These are phyloP conservation scores for Melanostoma scalare DNA, from an alignment of 2,888 invertebrate genomes.

Conservation along the genomic window DNA sequence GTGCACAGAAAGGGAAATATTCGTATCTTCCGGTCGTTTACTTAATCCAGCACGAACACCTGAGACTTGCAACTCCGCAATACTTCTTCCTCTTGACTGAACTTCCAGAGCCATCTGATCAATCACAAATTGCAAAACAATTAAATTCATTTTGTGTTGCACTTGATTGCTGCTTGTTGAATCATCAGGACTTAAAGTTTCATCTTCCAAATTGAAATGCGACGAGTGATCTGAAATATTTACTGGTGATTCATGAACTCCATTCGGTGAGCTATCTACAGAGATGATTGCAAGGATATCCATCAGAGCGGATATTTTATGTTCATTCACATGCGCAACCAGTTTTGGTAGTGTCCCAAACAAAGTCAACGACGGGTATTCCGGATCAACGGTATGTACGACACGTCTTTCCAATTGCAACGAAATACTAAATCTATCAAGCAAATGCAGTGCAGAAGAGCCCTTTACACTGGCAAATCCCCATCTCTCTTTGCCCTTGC, in stretches of 20 bases:
- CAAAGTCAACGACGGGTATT: conserved; percentile 92
- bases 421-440: conserved; percentile 90
- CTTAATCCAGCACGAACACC: conserved; percentile 91
- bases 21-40: conserved; percentile 88
- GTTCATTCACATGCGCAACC: conserved; percentile 94
- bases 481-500: conserved; percentile 94
- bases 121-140: conserved; percentile 93
- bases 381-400: conserved; percentile 91
- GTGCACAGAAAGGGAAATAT: conserved; percentile 93
- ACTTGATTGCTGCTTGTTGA: conserved; percentile 73
- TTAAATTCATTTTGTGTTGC: conserved; percentile 82
- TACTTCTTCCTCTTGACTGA: conserved; percentile 92
- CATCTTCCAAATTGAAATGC: conserved; percentile 45
- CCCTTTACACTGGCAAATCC: conserved; percentile 92
- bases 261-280: conserved; percentile 64
- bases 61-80: conserved; percentile 95
- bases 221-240: conserved; percentile 35
- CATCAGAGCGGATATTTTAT: conserved; percentile 89
- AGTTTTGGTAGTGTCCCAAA: conserved; percentile 93
- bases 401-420: conserved; percentile 90
- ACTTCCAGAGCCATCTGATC: conserved; percentile 94
- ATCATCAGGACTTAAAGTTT: conserved; percentile 44
- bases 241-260: conserved; percentile 47
- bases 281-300: conserved; percentile 83
- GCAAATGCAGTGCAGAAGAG: conserved; percentile 92